Evolutionary conservation across 53 echinoderm and acorn worm species (phyloP), one percentile per base, ranked within the genome.

Genomic region (Holothuria scabra): DNA sequence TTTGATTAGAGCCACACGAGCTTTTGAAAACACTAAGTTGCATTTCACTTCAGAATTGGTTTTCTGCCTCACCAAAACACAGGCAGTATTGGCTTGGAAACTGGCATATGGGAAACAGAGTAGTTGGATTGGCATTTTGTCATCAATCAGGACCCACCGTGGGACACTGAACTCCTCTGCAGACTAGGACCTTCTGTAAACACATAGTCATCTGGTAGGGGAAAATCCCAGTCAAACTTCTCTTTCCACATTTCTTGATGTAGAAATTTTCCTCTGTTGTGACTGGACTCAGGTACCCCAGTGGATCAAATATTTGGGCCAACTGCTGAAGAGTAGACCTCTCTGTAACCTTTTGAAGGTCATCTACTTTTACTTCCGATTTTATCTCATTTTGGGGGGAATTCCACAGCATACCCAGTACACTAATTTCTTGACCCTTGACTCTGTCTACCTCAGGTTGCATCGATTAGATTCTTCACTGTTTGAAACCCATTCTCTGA

Each of bases 171-270:
- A 23, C 13, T 65, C 23, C 29, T 18, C 30, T 3, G 65, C 65
- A n/a, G n/a, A n/a, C n/a, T n/a, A n/a, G n/a, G 58, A 57, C 12
- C 58, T 57, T 57, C 58, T 14, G 20, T 12, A 20, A 14, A 12
- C 58, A 20, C 58, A 65, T 6, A 18, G 23, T 23, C 29, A 21
- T 65, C 65, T 65, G 65, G 65, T 22, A 65, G 30, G 19, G 65
- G 65, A 65, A 21, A 18, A 65, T 65, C 65, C 65, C 65, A 65
- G 30, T 65, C 65, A 30, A 20, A 23, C 30, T 28, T 22, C 20
- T 22, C 65, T 65, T 65, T 65, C 65, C 65, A 65, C 65, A 65
- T 65, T 22, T 65, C 65, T 65, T 65, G 65, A 4, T 65, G 65
- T 18, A 65, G 0, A 28, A 65, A 28, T 30, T 65, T 65, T 65